These are phyloP conservation scores for Rhipidura dahli DNA, from an alignment of 2,113 vertebrate species.

Conservation along the genomic window DNA sequence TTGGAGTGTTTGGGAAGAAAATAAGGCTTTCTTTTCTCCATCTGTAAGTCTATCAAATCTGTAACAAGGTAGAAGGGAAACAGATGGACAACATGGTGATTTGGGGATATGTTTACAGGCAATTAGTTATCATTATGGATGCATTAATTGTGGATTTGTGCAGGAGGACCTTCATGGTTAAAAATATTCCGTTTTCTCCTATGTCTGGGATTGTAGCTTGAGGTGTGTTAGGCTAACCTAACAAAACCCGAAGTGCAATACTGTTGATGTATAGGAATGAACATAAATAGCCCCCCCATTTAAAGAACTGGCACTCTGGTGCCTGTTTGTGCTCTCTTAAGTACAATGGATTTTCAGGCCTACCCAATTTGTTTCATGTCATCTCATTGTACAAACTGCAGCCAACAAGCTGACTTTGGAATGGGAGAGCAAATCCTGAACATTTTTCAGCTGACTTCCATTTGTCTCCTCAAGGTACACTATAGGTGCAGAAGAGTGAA, in stretches of 20 bases:
- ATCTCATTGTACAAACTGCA: background rate
- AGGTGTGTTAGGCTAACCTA: background rate
- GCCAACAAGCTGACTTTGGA: background rate
- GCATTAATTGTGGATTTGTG: background rate
- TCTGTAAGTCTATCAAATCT: background rate
- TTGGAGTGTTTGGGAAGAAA: background rate
- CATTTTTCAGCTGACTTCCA: background rate
- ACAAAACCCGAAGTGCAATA: background rate
- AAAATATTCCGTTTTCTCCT: background rate
- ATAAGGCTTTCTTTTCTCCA: background rate
- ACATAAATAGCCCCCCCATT: background rate
- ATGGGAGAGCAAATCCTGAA: background rate
- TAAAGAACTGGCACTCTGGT: background rate
- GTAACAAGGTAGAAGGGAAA: background rate
- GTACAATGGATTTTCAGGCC: background rate
- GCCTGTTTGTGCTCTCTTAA: background rate
- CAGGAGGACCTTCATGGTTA: background rate
- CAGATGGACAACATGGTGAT: background rate
- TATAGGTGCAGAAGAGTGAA: background rate
- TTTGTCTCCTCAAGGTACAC: background rate
- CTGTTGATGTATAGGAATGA: background rate
- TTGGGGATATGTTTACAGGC: background rate
- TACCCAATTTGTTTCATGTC: background rate
- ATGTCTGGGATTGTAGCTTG: background rate
- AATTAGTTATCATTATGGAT: background rate